Percentiles rank a stretch among this genome's conserved stretches.
phyloP scores from a whole-genome alignment of 2,888 invertebrate genomes.

The Clistopyga incitator region DNA sequence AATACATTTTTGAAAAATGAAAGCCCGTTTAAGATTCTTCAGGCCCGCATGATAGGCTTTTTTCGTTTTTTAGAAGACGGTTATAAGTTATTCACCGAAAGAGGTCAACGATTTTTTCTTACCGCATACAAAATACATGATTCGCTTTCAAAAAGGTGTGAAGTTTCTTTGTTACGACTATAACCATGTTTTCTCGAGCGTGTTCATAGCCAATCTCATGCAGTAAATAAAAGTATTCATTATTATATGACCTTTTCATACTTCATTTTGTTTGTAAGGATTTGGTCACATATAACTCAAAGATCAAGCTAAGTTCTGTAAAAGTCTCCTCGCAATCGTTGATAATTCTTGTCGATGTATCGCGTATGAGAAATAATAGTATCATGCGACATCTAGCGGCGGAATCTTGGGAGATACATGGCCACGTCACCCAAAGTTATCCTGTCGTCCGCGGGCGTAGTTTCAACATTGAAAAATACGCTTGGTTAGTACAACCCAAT shows the following conservation, averaged over 20 bases:
- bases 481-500: conserved; percentile 46
- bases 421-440: background rate
- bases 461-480: conserved; percentile 43
- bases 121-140: too few relatives aligned
- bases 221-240: background rate
- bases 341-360: background rate
- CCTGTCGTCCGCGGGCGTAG: background rate
- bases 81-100: too few relatives aligned
- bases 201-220: background rate
- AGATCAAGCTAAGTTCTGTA: background rate
- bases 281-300: background rate
- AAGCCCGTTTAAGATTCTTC: too few relatives aligned
- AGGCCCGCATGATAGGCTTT: too few relatives aligned
- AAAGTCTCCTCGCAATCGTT: background rate
- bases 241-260: too few relatives aligned
- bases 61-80: too few relatives aligned
- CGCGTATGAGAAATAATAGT: background rate
- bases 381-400: background rate
- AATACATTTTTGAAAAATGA: too few relatives aligned
- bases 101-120: too few relatives aligned
- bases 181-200: background rate
- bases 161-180: background rate
- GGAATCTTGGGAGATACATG: background rate
- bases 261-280: background rate
- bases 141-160: too few relatives aligned